phyloP scores from a whole-genome alignment of 2,113 vertebrate species.

The Montifringilla adamsi region DNA sequence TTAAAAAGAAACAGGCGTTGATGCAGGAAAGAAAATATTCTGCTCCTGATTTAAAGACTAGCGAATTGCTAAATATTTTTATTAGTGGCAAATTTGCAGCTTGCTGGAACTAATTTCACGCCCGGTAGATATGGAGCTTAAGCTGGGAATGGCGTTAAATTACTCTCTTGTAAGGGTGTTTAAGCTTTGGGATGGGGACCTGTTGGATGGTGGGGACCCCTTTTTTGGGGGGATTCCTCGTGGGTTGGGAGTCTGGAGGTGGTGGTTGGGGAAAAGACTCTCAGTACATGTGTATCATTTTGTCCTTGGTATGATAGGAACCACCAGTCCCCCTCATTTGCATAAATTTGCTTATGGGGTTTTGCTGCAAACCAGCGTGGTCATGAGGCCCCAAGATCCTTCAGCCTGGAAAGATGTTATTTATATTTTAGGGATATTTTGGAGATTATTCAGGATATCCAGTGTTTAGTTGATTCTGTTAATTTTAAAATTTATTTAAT shows the following conservation, averaged over 20 bases:
- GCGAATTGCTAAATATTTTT: conserved; percentile 83
- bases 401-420: neutral
- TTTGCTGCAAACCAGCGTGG: neutral
- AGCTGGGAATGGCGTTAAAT: conserved; percentile 82
- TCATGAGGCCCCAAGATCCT: neutral
- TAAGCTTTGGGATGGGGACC: neutral
- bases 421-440: neutral
- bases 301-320: rapidly evolving
- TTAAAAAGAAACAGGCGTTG: conserved; percentile 66
- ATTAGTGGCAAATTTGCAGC: conserved; percentile 82
- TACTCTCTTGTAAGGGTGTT: conserved; percentile 67
- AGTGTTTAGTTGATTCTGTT: neutral
- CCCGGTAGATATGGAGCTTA: conserved; percentile 78
- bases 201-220: conserved; percentile 16
- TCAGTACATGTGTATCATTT: rapidly evolving
- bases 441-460: neutral
- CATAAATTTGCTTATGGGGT: neutral
- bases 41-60: conserved; percentile 76
- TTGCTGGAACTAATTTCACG: conserved; percentile 86
- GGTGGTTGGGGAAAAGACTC: rapidly evolving
- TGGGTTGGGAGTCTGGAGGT: neutral
- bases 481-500: neutral
- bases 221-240: neutral
- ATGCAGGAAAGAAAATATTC: conserved; percentile 75
- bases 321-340: neutral